phyloP scores from a whole-genome alignment of 2,888 invertebrate genomes.

The Chymomyza fuscimana region DNA sequence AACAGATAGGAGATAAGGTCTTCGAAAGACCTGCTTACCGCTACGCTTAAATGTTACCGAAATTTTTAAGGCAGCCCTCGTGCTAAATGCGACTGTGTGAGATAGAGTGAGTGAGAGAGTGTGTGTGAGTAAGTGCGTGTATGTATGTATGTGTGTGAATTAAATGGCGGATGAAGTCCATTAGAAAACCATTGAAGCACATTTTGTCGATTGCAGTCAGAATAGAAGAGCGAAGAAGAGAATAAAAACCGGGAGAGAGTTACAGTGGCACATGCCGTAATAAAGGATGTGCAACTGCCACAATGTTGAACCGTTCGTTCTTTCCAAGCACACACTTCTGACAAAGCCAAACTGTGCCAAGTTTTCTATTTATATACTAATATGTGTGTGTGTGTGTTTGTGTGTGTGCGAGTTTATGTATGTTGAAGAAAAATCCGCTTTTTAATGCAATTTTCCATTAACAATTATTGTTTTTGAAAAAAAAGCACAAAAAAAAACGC shows the following conservation, averaged over 20 bases:
- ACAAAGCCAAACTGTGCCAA: neutral
- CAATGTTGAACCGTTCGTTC: conserved; percentile 36
- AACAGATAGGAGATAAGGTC: too few species aligned
- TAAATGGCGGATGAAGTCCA: conserved; percentile 72
- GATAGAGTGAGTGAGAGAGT: neutral
- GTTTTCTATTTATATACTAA: neutral
- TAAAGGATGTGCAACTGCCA: conserved; percentile 60
- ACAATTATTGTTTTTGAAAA: conserved; percentile 31
- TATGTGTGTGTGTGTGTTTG: neutral
- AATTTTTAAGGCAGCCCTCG: too few species aligned
- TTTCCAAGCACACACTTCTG: conserved; percentile 8
- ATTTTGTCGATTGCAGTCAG: conserved; percentile 71
- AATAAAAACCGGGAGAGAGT: conserved; percentile 27
- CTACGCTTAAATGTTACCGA: too few species aligned
- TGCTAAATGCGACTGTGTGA: neutral
- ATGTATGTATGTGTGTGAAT: conserved; percentile 43
- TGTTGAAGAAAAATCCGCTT: neutral
- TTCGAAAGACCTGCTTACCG: too few species aligned
- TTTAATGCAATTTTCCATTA: conserved; percentile 23
- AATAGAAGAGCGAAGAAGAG: neutral
- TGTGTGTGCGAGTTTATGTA: neutral
- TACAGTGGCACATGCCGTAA: conserved; percentile 46
- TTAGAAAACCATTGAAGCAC: conserved; percentile 74
- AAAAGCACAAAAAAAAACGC: neutral
- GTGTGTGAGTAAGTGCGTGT: conserved; percentile 18